Evolutionary conservation across 2,797 vertebrate genomes (phyloP).

Genomic region (Lepilemur ruficaudatus): DNA sequence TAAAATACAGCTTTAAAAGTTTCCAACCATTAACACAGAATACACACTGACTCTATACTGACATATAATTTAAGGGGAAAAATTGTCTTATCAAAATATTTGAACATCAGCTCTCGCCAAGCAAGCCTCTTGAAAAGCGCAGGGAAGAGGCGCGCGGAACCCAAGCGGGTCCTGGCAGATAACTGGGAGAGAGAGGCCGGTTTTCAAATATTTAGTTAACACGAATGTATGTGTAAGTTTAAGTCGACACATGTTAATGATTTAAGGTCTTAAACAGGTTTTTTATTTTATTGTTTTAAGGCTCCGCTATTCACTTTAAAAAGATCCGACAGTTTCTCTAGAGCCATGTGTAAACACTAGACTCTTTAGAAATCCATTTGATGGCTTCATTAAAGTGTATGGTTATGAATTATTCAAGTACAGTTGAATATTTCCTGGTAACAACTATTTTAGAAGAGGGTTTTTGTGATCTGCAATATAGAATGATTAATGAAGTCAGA

Average conservation of each 20-base stretch:
- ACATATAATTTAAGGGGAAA: neutral
- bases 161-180: conserved; percentile 55
- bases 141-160: neutral
- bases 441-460: conserved; percentile 1
- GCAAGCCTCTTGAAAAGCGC: neutral
- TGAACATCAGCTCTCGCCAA: conserved; percentile 8
- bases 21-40: conserved; percentile 31
- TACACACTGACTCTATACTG: neutral
- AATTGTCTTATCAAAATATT: conserved; percentile 47
- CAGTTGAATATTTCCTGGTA: neutral
- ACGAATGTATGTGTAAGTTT: conserved; percentile 74
- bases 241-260: conserved; percentile 67
- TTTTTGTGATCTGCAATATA: neutral
- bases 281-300: conserved; percentile 72
- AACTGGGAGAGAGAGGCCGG: conserved; percentile 69
- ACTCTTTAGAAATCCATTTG: neutral
- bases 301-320: conserved; percentile 13
- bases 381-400: neutral
- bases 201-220: conserved; percentile 74
- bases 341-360: neutral
- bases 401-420: conserved; percentile 23
- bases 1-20: conserved; percentile 30
- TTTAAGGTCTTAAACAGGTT: conserved; percentile 77
- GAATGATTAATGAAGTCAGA: conserved; percentile 22
- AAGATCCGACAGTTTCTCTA: conserved; percentile 49